phyloP scores from a whole-genome alignment of 2,113 vertebrate genomes.

The Osmerus eperlanus region DNA sequence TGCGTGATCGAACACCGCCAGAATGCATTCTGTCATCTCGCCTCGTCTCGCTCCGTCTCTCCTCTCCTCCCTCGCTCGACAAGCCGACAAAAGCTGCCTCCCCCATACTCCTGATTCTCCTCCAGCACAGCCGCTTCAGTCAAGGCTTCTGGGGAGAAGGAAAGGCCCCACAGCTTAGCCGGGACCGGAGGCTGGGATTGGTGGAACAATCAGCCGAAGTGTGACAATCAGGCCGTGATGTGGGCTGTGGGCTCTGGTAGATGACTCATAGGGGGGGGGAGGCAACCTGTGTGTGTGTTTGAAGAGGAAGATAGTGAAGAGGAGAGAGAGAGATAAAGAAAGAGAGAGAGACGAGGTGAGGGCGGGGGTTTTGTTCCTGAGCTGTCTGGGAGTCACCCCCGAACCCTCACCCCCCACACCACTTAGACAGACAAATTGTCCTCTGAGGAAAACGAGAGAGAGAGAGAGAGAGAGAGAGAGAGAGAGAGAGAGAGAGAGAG shows the following conservation, averaged over 20 bases:
- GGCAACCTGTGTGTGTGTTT: neutral
- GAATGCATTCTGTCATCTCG: constrained; percentile 44
- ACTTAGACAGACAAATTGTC: neutral
- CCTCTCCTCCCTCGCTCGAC: constrained; percentile 7
- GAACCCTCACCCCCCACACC: too few species aligned
- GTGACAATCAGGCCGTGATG: too few species aligned
- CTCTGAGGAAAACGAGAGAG: neutral
- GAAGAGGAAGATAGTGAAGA: neutral
- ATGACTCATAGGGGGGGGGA: neutral
- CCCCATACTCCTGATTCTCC: too few species aligned
- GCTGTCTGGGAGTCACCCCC: too few species aligned
- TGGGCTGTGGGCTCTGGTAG: too few species aligned
- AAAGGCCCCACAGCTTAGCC: too few species aligned
- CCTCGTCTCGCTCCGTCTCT: constrained; percentile 3
- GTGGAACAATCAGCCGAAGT: too few species aligned
- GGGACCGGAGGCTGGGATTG: too few species aligned
- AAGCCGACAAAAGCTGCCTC: constrained; percentile 3
- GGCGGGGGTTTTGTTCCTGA: neutral
- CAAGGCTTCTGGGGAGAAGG: too few species aligned
- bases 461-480: neutral
- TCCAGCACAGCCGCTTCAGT: too few species aligned
- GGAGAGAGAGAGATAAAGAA: neutral
- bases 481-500: neutral
- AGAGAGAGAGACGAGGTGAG: neutral
- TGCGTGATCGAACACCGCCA: constrained; percentile 29